Evolutionary conservation across 2,797 vertebrate species (phyloP).

Genomic region (Petrocephalus schoutedeni): DNA sequence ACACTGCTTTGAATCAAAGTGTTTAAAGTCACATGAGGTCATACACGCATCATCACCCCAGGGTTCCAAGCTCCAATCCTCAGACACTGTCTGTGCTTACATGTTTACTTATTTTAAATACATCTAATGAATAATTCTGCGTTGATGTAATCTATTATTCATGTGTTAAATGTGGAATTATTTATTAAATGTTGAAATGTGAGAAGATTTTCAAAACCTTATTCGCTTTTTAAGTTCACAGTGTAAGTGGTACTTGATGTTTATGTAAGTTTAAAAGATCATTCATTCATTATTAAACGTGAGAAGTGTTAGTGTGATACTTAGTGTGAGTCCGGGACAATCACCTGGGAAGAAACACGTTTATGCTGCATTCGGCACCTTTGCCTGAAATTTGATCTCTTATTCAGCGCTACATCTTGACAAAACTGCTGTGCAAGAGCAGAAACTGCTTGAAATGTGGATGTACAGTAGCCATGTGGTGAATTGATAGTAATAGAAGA

Average conservation of each 20-base stretch:
- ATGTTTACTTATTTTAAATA: not conserved
- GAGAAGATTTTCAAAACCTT: not conserved
- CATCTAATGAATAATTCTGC: not conserved
- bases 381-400: not conserved
- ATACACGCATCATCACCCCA: not conserved
- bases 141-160: not conserved
- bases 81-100: not conserved
- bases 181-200: not conserved
- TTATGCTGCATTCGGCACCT: not conserved
- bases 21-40: not conserved
- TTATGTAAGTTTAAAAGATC: not conserved
- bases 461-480: not conserved
- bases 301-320: not conserved
- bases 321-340: not conserved
- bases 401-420: not conserved
- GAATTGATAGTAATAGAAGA: not conserved
- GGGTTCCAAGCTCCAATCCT: not conserved
- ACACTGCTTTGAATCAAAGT: not conserved
- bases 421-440: not conserved
- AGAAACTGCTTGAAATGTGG: not conserved
- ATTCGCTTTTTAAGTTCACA: not conserved
- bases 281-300: not conserved
- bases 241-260: not conserved
- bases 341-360: not conserved
- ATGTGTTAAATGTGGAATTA: not conserved